phyloP scores from a whole-genome alignment of 2,888 invertebrate species.

The Conomelus anceps region DNA sequence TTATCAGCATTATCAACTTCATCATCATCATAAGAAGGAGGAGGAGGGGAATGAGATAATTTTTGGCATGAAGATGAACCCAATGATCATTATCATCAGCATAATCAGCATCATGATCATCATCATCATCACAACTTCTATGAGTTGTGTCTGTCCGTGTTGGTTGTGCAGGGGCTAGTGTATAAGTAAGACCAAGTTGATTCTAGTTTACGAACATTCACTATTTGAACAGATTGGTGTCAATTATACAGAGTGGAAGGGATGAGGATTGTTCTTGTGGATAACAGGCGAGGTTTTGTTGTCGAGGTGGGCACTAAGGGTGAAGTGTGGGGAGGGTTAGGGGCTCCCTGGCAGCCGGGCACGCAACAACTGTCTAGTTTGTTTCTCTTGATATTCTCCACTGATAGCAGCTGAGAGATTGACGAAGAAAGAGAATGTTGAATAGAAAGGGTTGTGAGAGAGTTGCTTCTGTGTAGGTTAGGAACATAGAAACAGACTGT shows the following conservation, averaged over 20 bases:
- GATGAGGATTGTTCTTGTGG: background rate
- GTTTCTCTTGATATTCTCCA: background rate
- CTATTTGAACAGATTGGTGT: background rate
- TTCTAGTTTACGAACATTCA: background rate
- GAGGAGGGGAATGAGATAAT: too few relatives aligned
- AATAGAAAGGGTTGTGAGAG: background rate
- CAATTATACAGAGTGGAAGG: background rate
- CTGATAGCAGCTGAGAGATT: background rate
- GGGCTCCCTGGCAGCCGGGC: background rate
- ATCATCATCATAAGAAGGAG: too few relatives aligned
- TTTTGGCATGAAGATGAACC: background rate
- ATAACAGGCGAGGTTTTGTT: background rate
- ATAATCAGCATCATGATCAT: too few relatives aligned
- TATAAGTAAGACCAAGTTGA: background rate
- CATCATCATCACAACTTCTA: background rate
- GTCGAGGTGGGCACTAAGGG: too few relatives aligned
- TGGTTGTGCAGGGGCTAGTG: background rate
- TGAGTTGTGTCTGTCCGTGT: background rate
- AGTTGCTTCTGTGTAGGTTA: background rate
- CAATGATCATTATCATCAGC: too few relatives aligned
- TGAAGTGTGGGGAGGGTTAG: background rate
- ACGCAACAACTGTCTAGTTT: background rate
- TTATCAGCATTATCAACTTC: too few relatives aligned
- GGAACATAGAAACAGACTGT: background rate
- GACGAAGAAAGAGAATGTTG: background rate